phyloP scores from a whole-genome alignment of 2,797 vertebrate species.

The Gymnothorax reevesii region DNA sequence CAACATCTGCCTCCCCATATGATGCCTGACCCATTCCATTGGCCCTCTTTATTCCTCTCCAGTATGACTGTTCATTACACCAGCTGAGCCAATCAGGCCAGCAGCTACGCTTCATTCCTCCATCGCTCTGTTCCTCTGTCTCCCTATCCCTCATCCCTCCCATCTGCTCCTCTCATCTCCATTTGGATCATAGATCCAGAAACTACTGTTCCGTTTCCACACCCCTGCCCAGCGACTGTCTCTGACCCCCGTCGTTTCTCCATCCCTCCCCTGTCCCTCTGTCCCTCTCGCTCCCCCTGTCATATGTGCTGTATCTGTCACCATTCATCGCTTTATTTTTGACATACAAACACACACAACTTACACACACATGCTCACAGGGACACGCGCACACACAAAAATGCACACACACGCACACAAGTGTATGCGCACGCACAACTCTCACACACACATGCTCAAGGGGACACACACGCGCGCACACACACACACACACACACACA shows the following conservation, averaged over 20 bases:
- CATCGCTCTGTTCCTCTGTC: neutral
- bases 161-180: slow-evolving; percentile 48
- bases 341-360: neutral
- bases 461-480: neutral
- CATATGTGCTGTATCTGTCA: slow-evolving; percentile 36
- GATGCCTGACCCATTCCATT: slow-evolving; percentile 79
- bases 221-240: slow-evolving; percentile 14
- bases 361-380: neutral
- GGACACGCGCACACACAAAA: neutral
- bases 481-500: neutral
- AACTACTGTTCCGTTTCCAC: slow-evolving; percentile 1
- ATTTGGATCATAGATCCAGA: slow-evolving; percentile 56
- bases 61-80: slow-evolving; percentile 58
- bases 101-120: slow-evolving; percentile 54
- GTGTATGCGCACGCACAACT: too few relatives aligned
- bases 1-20: slow-evolving; percentile 92
- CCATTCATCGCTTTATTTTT: slow-evolving; percentile 3
- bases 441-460: neutral
- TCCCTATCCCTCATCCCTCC: slow-evolving; percentile 20
- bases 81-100: slow-evolving; percentile 52
- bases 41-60: slow-evolving; percentile 83
- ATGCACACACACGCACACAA: neutral
- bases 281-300: slow-evolving; percentile 9
- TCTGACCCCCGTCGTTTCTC: slow-evolving; percentile 33
- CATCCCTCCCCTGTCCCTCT: neutral